These are phyloP conservation scores for Eristalis intricaria DNA, from an alignment of 2,888 invertebrate genomes.

Conservation along the genomic window DNA sequence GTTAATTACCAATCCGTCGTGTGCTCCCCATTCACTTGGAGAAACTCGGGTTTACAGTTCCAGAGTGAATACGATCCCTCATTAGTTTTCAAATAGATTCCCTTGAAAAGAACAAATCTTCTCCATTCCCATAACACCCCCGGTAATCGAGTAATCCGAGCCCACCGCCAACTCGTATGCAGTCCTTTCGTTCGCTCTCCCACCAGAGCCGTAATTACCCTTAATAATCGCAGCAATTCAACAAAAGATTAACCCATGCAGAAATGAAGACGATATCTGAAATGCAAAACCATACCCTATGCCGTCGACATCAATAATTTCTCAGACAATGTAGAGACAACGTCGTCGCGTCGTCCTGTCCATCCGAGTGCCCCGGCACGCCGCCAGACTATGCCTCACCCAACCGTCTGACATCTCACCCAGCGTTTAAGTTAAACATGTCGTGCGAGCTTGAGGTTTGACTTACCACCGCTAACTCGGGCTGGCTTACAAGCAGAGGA, in stretches of 20 bases:
- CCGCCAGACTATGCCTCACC: neutral
- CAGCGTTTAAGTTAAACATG: conserved; percentile 49
- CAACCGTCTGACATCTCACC: conserved; percentile 4
- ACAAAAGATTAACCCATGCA: conserved; percentile 21
- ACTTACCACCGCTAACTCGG: conserved; percentile 30
- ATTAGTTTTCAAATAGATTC: neutral
- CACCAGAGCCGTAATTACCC: conserved; percentile 34
- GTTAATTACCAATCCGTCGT: neutral
- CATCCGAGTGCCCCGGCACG: too few relatives aligned
- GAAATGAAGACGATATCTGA: conserved; percentile 30
- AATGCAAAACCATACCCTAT: conserved; percentile 16
- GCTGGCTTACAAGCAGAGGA: neutral
- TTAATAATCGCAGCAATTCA: conserved; percentile 41
- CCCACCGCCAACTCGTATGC: neutral
- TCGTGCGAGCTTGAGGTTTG: conserved; percentile 64
- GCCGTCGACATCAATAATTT: conserved; percentile 54
- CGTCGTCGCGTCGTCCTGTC: neutral
- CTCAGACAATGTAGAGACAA: conserved; percentile 32
- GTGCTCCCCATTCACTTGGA: neutral
- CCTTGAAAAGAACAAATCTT: neutral
- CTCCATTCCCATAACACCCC: neutral
- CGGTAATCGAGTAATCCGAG: neutral
- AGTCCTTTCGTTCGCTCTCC: neutral
- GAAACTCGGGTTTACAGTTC: neutral
- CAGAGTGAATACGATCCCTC: neutral